phyloP scores from a whole-genome alignment of 2,113 vertebrate genomes.

The Hirundichthys speculiger region DNA sequence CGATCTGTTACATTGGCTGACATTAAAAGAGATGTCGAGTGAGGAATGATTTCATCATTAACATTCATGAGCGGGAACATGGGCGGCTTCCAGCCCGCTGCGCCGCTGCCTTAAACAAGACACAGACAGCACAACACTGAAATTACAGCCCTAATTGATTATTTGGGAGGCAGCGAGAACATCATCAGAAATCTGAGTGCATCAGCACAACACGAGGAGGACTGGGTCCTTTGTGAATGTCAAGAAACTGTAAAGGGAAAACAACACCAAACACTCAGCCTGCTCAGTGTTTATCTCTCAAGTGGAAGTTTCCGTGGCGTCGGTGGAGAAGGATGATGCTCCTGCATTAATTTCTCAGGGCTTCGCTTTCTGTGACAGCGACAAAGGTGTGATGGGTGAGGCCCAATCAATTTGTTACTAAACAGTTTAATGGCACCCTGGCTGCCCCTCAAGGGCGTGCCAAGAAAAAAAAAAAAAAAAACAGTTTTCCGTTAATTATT shows the following conservation, averaged over 20 bases:
- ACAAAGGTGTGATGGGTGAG: conserved; percentile 8
- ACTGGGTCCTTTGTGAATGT: conserved; percentile 25
- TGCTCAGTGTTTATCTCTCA: not conserved
- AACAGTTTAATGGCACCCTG: conserved; percentile 54
- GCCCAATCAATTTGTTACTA: conserved; percentile 53
- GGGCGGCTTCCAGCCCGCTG: conserved; percentile 45
- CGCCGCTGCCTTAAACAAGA: conserved; percentile 37
- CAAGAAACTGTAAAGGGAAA: conserved; percentile 11
- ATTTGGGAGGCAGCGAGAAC: conserved; percentile 36
- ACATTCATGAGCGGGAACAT: conserved; percentile 66
- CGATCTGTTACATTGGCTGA: conserved; percentile 40
- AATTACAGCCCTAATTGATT: conserved; percentile 56
- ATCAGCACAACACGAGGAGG: conserved; percentile 27
- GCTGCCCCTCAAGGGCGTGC: not conserved
- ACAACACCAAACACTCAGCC: not conserved
- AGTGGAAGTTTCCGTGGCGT: not conserved
- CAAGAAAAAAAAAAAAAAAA: no score
- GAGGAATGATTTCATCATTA: conserved; percentile 67
- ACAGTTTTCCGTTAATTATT: conserved; percentile 51
- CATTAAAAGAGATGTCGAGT: conserved; percentile 49
- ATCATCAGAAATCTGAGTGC: conserved; percentile 47
- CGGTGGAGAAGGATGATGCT: not conserved
- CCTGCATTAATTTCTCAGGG: conserved; percentile 4
- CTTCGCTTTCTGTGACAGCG: not conserved
- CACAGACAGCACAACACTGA: conserved; percentile 26